Evolutionary conservation across 2,888 invertebrate species (phyloP).

Genomic region (Agrochola lota): DNA sequence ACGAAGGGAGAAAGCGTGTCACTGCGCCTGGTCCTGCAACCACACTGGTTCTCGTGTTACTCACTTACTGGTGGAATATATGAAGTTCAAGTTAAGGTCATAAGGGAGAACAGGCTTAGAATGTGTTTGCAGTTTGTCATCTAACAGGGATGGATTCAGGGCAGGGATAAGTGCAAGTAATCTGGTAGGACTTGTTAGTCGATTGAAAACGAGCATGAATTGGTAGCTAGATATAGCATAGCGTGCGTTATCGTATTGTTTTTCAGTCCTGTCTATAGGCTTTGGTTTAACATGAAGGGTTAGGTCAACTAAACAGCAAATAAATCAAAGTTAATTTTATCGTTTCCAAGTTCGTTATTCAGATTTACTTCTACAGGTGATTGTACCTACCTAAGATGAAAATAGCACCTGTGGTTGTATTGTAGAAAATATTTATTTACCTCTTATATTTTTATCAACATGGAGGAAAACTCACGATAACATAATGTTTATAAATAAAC

Average conservation of each 20-base stretch:
- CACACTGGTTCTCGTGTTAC: conserved; percentile 38
- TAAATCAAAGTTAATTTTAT: conserved; percentile 8
- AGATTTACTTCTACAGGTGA: conserved; percentile 5
- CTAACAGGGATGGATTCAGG: too few relatives aligned
- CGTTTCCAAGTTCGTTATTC: too few relatives aligned
- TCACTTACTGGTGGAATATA: not conserved
- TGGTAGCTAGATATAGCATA: not conserved
- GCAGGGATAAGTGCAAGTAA: not conserved
- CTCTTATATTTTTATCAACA: conserved; percentile 27
- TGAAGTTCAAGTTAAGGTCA: conserved; percentile 8
- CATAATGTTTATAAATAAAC: conserved; percentile 52
- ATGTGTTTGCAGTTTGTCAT: not conserved
- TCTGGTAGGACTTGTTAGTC: not conserved
- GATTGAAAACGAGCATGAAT: not conserved
- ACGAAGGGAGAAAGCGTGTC: conserved; percentile 74
- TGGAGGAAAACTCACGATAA: conserved; percentile 28
- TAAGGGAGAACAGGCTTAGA: not conserved
- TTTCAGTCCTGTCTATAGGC: not conserved
- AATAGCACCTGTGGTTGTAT: conserved; percentile 1
- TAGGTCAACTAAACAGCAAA: not conserved
- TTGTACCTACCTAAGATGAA: not conserved
- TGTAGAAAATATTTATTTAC: conserved; percentile 25
- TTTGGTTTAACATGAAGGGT: not conserved
- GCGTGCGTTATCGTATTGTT: not conserved
- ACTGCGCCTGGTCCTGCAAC: conserved; percentile 57